Evolutionary conservation across 2,888 invertebrate species (phyloP).

Genomic region (Hetaerina titia): DNA sequence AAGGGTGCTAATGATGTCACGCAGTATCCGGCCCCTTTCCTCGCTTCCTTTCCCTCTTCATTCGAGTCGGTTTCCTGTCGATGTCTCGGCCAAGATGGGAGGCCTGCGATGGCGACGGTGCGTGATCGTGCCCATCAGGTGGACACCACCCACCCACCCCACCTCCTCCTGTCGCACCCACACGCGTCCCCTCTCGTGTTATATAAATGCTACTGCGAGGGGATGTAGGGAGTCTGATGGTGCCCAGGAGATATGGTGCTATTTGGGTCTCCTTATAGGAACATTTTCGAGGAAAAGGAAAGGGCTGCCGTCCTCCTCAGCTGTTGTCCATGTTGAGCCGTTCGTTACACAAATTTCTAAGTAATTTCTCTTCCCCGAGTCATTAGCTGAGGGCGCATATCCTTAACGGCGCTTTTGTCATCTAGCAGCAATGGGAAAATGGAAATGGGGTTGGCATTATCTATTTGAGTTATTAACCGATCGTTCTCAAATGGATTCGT

Average conservation of each 20-base stretch:
- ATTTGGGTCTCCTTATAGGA: neutral
- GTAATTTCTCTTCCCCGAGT: neutral
- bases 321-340: neutral
- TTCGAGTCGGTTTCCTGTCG: neutral
- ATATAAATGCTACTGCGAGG: neutral
- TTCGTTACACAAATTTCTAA: neutral
- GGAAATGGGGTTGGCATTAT: too few relatives aligned
- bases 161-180: neutral
- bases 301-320: neutral
- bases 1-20: conserved; percentile 62
- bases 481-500: too few relatives aligned
- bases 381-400: neutral
- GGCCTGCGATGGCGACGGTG: neutral
- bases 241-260: neutral
- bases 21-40: conserved; percentile 36
- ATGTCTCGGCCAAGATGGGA: conserved; percentile 35
- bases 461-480: too few relatives aligned
- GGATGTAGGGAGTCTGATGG: neutral
- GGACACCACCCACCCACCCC: neutral
- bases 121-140: conserved; percentile 34
- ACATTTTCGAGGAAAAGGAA: neutral
- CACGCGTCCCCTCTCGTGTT: neutral
- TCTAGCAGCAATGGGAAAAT: too few relatives aligned
- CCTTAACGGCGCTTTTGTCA: neutral
- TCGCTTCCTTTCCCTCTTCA: neutral